Evolutionary conservation across 2,113 vertebrate genomes (phyloP).

Genomic region (Thunnus maccoyii): DNA sequence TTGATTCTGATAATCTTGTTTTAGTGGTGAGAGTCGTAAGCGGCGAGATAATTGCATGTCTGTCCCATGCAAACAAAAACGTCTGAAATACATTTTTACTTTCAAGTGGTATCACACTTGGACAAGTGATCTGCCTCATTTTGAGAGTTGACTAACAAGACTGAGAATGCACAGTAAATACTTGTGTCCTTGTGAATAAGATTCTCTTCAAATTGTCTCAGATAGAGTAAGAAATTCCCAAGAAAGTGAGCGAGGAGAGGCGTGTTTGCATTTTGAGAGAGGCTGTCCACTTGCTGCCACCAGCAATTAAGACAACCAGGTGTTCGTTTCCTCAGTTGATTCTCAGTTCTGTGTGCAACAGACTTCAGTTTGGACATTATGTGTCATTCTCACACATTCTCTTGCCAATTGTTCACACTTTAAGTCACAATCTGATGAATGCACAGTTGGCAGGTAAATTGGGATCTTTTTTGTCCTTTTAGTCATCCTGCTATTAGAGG

Average conservation of each 20-base stretch:
- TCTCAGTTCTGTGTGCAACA: constrained; percentile 38
- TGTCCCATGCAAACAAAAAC: constrained; percentile 40
- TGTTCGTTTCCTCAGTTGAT: constrained; percentile 52
- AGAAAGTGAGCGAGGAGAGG: constrained; percentile 24
- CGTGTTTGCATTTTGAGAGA: constrained; percentile 18
- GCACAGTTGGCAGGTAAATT: constrained; percentile 14
- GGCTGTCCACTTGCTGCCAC: constrained; percentile 36
- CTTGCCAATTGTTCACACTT: constrained; percentile 20
- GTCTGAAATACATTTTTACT: constrained; percentile 22
- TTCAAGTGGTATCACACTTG: neutral
- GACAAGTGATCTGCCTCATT: constrained; percentile 20
- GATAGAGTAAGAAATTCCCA: constrained; percentile 19
- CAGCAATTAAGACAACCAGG: constrained; percentile 56
- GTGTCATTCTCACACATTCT: constrained; percentile 28
- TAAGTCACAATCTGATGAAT: constrained; percentile 15
- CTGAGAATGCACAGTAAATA: constrained; percentile 17
- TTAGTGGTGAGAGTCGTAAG: neutral
- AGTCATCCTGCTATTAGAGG: neutral
- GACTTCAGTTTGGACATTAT: neutral
- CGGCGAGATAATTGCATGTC: constrained; percentile 6
- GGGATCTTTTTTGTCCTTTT: neutral
- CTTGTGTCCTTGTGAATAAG: constrained; percentile 42
- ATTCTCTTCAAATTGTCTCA: constrained; percentile 37
- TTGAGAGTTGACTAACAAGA: constrained; percentile 28
- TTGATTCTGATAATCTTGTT: constrained; percentile 52